A percentile compares a stretch with the other conserved stretches of the same genome.
These are phyloP conservation scores for Peribatodes rhomboidaria DNA, from an alignment of 2,888 invertebrate species.

Conservation along the genomic window DNA sequence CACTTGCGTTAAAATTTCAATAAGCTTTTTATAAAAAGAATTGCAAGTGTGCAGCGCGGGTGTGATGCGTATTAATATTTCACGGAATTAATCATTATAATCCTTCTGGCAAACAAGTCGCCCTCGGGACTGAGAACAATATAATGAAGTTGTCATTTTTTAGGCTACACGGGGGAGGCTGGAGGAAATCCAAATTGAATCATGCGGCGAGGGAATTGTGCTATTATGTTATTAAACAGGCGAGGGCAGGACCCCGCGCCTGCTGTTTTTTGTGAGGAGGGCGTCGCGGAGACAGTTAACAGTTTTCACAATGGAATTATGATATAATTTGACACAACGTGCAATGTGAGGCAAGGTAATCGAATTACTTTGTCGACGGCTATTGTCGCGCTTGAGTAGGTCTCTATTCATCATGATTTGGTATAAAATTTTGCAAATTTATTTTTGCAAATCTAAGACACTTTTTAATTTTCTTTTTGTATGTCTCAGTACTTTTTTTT, in stretches of 20 bases:
- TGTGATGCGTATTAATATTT: conserved; percentile 85
- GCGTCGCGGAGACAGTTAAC: conserved; percentile 84
- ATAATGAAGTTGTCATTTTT: conserved; percentile 87
- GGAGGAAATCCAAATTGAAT: conserved; percentile 90
- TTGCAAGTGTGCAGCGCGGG: conserved; percentile 80
- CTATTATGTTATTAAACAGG: conserved; percentile 89
- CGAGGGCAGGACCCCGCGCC: conserved; percentile 86
- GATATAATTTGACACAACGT: conserved; percentile 84
- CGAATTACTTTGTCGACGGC: conserved; percentile 43
- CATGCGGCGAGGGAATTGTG: conserved; percentile 89
- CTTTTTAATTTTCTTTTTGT: too few species aligned
- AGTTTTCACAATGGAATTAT: conserved; percentile 86
- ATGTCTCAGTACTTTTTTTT: too few species aligned
- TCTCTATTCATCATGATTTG: conserved; percentile 16
- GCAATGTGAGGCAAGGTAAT: conserved; percentile 56
- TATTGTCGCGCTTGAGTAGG: conserved; percentile 16
- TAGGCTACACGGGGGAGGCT: conserved; percentile 83
- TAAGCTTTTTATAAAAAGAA: conserved; percentile 71
- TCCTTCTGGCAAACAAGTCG: conserved; percentile 85
- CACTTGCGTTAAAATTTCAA: conserved; percentile 76
- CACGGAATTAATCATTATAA: conserved; percentile 86
- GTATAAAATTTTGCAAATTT: background rate
- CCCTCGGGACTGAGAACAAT: conserved; percentile 82
- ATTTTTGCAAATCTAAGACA: too few species aligned
- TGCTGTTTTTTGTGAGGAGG: conserved; percentile 80